phyloP scores from a whole-genome alignment of 2,888 invertebrate genomes.

The Lithophane leautieri region DNA sequence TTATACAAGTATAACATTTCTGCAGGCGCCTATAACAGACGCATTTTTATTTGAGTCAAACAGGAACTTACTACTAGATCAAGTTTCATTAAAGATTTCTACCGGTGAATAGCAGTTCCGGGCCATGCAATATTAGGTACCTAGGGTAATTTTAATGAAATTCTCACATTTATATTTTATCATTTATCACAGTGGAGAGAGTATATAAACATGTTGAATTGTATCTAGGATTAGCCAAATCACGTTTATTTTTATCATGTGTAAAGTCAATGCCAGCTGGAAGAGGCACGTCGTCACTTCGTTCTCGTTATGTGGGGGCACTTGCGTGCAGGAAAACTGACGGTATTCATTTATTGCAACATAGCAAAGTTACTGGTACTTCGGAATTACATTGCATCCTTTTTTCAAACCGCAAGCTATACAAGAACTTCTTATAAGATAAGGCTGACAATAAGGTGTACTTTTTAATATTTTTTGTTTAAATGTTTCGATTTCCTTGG shows the following conservation, averaged over 20 bases:
- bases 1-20: constrained; percentile 19
- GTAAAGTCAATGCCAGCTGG: constrained; percentile 81
- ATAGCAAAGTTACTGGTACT: background rate
- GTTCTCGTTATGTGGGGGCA: constrained; percentile 67
- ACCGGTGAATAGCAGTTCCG: background rate
- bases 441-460: background rate
- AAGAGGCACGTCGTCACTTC: constrained; percentile 70
- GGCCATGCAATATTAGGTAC: background rate
- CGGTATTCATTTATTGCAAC: constrained; percentile 58
- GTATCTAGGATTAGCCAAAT: constrained; percentile 78
- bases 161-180: background rate
- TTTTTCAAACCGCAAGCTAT: background rate
- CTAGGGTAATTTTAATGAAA: background rate
- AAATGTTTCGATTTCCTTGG: background rate
- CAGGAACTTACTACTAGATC: constrained; percentile 69
- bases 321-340: constrained; percentile 40
- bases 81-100: constrained; percentile 43
- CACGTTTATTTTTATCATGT: constrained; percentile 82
- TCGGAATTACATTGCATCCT: background rate
- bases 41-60: constrained; percentile 52
- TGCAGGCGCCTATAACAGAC: constrained; percentile 1
- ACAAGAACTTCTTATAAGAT: background rate
- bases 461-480: background rate
- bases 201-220: constrained; percentile 70
- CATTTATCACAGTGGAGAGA: constrained; percentile 35